Percentiles rank a stretch among this genome's conserved stretches.
Evolutionary conservation across 2,888 invertebrate genomes (phyloP).

Genomic region (Luffia ferchaultella): DNA sequence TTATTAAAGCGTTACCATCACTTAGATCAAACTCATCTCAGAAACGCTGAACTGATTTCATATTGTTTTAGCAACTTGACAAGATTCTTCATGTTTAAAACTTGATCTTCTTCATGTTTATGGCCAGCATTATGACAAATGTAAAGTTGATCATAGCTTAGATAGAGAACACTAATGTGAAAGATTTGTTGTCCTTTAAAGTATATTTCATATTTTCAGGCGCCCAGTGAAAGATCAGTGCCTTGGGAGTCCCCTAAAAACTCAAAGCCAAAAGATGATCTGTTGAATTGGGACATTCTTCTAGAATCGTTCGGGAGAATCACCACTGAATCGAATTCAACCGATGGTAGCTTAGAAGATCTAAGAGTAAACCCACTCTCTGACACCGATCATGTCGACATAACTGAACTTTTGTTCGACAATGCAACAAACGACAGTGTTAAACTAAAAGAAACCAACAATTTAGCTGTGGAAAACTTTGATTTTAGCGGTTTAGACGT

Average conservation of each 20-base stretch:
- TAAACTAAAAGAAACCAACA: constrained; percentile 29
- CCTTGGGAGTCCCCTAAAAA: constrained; percentile 13
- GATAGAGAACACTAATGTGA: no score
- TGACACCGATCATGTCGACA: constrained; percentile 33
- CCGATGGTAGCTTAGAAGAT: constrained; percentile 39
- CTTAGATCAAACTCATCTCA: no score
- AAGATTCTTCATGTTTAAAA: no score
- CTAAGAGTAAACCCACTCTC: constrained; percentile 29
- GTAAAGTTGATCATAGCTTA: no score
- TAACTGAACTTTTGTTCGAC: constrained; percentile 49
- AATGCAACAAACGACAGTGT: constrained; percentile 27
- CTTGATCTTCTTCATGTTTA: no score
- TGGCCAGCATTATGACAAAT: no score
- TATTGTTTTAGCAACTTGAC: no score
- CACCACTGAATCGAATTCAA: constrained; percentile 52
- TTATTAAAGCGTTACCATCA: no score
- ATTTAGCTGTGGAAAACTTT: constrained; percentile 32
- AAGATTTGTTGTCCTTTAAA: no score
- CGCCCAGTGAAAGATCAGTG: neutral
- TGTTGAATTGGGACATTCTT: constrained; percentile 53
- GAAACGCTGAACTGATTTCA: no score
- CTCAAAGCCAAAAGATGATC: constrained; percentile 25
- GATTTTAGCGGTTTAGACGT: constrained; percentile 38
- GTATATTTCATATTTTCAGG: neutral
- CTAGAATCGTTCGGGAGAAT: constrained; percentile 54